Evolutionary conservation across 2,888 invertebrate genomes (phyloP).

Genomic region (Branchipolynoe longqiensis): DNA sequence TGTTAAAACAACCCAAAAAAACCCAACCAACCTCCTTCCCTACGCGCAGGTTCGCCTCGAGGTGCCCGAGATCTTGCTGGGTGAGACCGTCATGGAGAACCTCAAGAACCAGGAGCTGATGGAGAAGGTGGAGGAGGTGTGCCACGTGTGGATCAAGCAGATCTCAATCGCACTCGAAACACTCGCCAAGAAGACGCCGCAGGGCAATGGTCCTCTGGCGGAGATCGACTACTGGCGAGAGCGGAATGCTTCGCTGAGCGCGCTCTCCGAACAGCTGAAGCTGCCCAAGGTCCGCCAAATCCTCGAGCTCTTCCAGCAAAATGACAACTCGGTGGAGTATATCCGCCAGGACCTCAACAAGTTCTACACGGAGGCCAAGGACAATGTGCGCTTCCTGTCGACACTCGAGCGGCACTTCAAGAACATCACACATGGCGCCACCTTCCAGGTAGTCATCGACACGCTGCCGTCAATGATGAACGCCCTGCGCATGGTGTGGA

Average conservation of each 20-base stretch:
- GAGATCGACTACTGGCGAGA: conserved; percentile 94
- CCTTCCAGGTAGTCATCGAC: conserved; percentile 88
- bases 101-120: conserved; percentile 76
- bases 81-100: conserved; percentile 80
- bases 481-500: conserved; percentile 94
- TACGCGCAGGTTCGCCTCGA: conserved; percentile 52
- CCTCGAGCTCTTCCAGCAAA: conserved; percentile 84
- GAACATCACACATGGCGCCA: conserved; percentile 87
- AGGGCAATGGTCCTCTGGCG: conserved; percentile 90
- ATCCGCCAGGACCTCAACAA: conserved; percentile 86
- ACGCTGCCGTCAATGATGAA: conserved; percentile 90
- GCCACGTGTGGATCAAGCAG: conserved; percentile 84
- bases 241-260: conserved; percentile 89
- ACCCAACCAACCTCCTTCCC: too few relatives aligned
- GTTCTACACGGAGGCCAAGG: conserved; percentile 88
- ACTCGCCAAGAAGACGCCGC: conserved; percentile 79
- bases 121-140: conserved; percentile 84
- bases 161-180: conserved; percentile 77
- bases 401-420: conserved; percentile 89
- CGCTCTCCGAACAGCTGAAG: conserved; percentile 90
- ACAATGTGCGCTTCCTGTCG: conserved; percentile 89
- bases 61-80: conserved; percentile 66
- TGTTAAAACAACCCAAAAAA: too few relatives aligned
- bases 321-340: conserved; percentile 84
- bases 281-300: conserved; percentile 87